Percentiles rank a stretch among this genome's conserved stretches.
phyloP scores from a whole-genome alignment of 1,140 invertebrate genomes.

The Microplitis demolitor region DNA sequence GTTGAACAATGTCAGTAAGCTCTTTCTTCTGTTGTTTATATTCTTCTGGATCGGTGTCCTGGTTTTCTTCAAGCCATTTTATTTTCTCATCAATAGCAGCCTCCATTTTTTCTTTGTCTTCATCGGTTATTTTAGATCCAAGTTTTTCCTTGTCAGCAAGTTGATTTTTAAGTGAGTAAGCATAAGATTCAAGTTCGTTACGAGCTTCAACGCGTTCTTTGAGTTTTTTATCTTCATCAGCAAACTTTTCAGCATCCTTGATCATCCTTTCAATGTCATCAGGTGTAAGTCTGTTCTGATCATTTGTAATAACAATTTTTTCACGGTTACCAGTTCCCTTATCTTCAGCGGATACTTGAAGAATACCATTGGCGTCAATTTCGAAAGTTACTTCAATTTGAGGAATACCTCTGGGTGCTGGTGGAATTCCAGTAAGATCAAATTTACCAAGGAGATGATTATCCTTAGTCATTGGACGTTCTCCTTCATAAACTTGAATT shows the following conservation, averaged over 20 bases:
- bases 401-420: slow-evolving; percentile 96
- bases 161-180: slow-evolving; percentile 98
- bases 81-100: slow-evolving; percentile 95
- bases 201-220: slow-evolving; percentile 96
- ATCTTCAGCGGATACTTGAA: slow-evolving; percentile 95
- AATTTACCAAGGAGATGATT: slow-evolving; percentile 98
- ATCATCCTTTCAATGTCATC: slow-evolving; percentile 99
- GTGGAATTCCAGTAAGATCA: slow-evolving; percentile 97
- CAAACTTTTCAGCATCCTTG: slow-evolving; percentile 97
- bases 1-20: slow-evolving; percentile 93
- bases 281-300: slow-evolving; percentile 94
- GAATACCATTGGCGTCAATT: slow-evolving; percentile 98
- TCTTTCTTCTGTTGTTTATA: slow-evolving; percentile 98
- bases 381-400: slow-evolving; percentile 99
- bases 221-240: slow-evolving; percentile 97
- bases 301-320: slow-evolving; percentile 98
- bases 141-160: slow-evolving; percentile 97
- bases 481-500: slow-evolving; percentile 97
- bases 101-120: slow-evolving; percentile 96
- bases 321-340: slow-evolving; percentile 98
- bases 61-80: slow-evolving; percentile 97
- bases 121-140: slow-evolving; percentile 85
- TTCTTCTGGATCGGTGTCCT: slow-evolving; percentile 91
- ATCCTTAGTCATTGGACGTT: slow-evolving; percentile 99
- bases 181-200: slow-evolving; percentile 95